Evolutionary conservation across 1,140 invertebrate species (phyloP), one percentile per base, ranked within the genome.

Genomic region (Caerostris extrusa): DNA sequence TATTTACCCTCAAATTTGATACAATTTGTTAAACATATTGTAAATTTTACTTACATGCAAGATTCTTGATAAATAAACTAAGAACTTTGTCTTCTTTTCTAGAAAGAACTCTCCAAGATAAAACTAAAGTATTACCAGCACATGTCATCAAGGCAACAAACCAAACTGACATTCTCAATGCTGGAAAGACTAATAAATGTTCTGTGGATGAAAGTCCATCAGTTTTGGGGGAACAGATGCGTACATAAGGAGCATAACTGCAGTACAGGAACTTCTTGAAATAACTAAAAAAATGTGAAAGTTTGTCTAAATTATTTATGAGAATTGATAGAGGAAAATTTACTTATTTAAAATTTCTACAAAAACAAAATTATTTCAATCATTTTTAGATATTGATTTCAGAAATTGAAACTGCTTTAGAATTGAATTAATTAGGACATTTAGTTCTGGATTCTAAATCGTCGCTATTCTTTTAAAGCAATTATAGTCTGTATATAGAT

Each of bases 201-300:
- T 97, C 95, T n/a, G 97, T 96, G 19, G 93, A 94, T 10, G 95
- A 95, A 17, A 95, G 85, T 2, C 97, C 98, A 95, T 98, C 97
- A 4, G 97, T 97, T 19, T 96, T 96, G 3, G 98, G 98, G 89
- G 96, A 96, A 95, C 98, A 98, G 92, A 97, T 96, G 67, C 96
- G 95, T 3, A 97, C 97, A 67, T 96, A 96, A 1, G 97, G 97
- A 5, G 97, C 97, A 95, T 97, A 97, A 1, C 96, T 96, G 95
- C 98, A 98, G 95, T 97, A 97, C 91, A 97, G 96, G 95, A 98
- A 98, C 85, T 97, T 97, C 95, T 97, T 97, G 94, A 98, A 98
- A 94, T 97, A 97, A 69, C 97, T 97, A 19, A 95, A 34, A 95
- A 95, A 94, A 95, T 34, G 34, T 34, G 34, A 34, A 34, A 34